phyloP scores from a whole-genome alignment of 2,113 vertebrate genomes.

The Trachemys scripta region DNA sequence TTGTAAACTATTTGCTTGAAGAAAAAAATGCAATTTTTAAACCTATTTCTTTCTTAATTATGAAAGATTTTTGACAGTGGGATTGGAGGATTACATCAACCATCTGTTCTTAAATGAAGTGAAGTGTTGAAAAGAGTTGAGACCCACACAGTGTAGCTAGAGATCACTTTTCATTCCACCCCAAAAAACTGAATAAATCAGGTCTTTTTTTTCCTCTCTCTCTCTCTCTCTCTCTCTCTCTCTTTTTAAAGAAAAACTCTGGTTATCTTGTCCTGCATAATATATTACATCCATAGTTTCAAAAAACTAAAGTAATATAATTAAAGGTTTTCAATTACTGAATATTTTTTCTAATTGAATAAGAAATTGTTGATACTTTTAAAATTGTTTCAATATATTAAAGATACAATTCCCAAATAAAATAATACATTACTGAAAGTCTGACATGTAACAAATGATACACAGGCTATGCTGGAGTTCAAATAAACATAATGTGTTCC shows the following conservation, averaged over 20 bases:
- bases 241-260: background rate
- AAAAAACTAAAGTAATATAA: constrained; percentile 45
- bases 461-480: background rate
- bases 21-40: background rate
- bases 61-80: background rate
- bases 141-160: background rate
- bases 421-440: constrained; percentile 28
- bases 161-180: constrained; percentile 29
- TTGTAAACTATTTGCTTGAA: background rate
- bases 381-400: constrained; percentile 7
- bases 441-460: background rate
- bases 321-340: constrained; percentile 23
- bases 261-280: background rate
- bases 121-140: constrained; percentile 21
- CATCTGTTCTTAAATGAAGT: background rate
- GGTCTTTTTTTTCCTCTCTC: background rate
- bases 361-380: constrained; percentile 27
- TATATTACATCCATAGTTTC: constrained; percentile 20
- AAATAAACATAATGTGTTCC: background rate
- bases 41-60: background rate
- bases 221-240: background rate
- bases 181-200: constrained; percentile 31
- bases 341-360: constrained; percentile 37
- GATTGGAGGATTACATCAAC: background rate
- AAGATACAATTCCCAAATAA: background rate